Percentiles rank a stretch among this genome's conserved stretches.
These are phyloP conservation scores for Hiodon tergisus DNA, from an alignment of 2,113 vertebrate species.

Conservation along the genomic window DNA sequence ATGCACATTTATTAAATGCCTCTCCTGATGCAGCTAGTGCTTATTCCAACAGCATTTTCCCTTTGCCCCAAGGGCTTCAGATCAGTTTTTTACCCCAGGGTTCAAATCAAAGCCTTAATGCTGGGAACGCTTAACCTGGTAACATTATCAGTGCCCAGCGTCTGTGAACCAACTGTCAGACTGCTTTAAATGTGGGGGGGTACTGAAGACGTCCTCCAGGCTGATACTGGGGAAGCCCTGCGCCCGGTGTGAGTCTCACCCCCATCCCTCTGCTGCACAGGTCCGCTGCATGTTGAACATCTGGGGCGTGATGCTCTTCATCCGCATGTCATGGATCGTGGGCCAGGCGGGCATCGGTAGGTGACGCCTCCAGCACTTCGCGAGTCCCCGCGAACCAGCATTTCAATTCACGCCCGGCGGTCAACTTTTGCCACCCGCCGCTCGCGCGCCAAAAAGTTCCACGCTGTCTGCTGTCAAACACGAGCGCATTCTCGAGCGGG, in stretches of 20 bases:
- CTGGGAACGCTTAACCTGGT: no score
- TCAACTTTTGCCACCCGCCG: conserved; percentile 31
- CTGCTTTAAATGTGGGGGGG: no score
- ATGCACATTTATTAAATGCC: no score
- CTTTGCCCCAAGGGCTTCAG: no score
- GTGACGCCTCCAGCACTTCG: conserved; percentile 36
- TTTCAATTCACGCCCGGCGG: conserved; percentile 30
- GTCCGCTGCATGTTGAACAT: conserved; percentile 99
- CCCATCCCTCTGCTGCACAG: conserved; percentile 55
- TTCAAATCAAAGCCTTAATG: no score
- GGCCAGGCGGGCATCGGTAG: conserved; percentile 94
- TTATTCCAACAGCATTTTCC: no score
- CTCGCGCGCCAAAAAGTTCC: conserved; percentile 43
- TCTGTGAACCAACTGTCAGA: no score
- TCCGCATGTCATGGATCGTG: conserved; percentile 96
- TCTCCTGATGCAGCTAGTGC: no score
- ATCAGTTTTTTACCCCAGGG: no score
- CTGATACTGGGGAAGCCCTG: conserved; percentile 16
- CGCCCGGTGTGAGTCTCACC: conserved; percentile 17
- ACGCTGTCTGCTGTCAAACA: conserved; percentile 20
- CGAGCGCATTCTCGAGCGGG: not conserved
- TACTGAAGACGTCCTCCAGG: no score
- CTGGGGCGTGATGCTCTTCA: conserved; percentile 99
- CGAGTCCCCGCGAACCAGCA: conserved; percentile 24
- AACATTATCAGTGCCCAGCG: no score